Evolutionary conservation across 2,888 invertebrate species (phyloP).

Genomic region (Phymatocera aterrima): DNA sequence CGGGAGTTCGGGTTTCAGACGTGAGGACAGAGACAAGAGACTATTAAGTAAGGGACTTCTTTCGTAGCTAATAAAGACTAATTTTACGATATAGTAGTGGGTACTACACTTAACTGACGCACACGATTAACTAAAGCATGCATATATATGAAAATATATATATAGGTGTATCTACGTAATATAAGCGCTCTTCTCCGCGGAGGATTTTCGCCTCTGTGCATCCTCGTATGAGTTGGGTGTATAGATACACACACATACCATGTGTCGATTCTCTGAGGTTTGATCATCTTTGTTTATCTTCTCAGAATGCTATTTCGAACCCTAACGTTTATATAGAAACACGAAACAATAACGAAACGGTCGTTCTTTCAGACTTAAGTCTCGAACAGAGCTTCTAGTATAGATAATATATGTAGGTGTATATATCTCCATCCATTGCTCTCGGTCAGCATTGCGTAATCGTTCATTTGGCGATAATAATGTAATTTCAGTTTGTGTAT

Average conservation of each 20-base stretch:
- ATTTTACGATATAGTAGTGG: conserved; percentile 18
- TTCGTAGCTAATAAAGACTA: conserved; percentile 40
- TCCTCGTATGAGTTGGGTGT: too few relatives aligned
- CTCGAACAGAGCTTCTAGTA: not conserved
- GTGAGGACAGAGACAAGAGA: too few relatives aligned
- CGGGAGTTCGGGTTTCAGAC: too few relatives aligned
- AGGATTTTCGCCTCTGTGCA: too few relatives aligned
- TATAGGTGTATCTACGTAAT: not conserved
- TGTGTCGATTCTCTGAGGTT: not conserved
- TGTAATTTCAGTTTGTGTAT: too few relatives aligned
- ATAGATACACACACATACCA: too few relatives aligned
- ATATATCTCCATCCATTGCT: conserved; percentile 4
- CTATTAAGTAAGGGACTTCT: not conserved
- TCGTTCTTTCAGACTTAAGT: not conserved
- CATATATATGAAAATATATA: not conserved
- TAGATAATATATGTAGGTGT: not conserved
- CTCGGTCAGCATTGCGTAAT: conserved; percentile 14
- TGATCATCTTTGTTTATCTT: conserved; percentile 29
- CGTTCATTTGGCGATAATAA: too few relatives aligned
- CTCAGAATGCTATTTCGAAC: conserved; percentile 26
- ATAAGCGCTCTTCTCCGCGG: too few relatives aligned
- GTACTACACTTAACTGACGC: not conserved
- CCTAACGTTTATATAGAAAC: not conserved
- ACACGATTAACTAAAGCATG: not conserved
- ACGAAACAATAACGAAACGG: conserved; percentile 12